phyloP scores from a whole-genome alignment of 2,797 vertebrate genomes.

The Mastacembelus armatus region DNA sequence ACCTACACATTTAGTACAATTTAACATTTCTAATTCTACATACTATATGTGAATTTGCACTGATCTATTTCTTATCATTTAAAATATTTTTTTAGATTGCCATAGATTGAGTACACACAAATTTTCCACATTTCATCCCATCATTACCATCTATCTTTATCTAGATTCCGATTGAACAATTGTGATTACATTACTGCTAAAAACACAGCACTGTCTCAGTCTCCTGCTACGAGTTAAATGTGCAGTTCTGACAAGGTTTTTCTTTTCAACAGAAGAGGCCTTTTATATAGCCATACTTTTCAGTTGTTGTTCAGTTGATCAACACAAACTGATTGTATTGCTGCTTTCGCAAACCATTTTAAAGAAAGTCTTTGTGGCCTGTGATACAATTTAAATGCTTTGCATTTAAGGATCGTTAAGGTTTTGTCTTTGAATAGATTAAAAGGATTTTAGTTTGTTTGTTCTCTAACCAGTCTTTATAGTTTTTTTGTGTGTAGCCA shows the following conservation, averaged over 20 bases:
- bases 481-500: conserved; percentile 36
- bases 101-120: not conserved
- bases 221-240: conserved; percentile 12
- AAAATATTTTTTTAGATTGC: too few species aligned
- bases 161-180: not conserved
- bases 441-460: conserved; percentile 30
- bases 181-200: not conserved
- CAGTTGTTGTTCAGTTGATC: conserved; percentile 27
- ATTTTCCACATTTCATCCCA: conserved; percentile 1
- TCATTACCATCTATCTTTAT: not conserved
- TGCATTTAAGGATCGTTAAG: conserved; percentile 33
- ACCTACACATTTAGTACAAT: not conserved
- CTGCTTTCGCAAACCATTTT: conserved; percentile 18
- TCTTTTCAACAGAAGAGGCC: not conserved
- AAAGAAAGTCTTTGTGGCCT: conserved; percentile 39
- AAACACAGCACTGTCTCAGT: not conserved
- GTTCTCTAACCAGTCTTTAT: conserved; percentile 23
- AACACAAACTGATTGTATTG: not conserved
- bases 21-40: conserved; percentile 12
- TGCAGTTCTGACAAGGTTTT: not conserved
- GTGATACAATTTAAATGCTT: conserved; percentile 43
- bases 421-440: conserved; percentile 21
- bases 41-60: conserved; percentile 22
- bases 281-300: not conserved
- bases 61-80: too few species aligned